These are phyloP conservation scores for Habropoda laboriosa DNA, from an alignment of 1,140 invertebrate species.

Conservation along the genomic window DNA sequence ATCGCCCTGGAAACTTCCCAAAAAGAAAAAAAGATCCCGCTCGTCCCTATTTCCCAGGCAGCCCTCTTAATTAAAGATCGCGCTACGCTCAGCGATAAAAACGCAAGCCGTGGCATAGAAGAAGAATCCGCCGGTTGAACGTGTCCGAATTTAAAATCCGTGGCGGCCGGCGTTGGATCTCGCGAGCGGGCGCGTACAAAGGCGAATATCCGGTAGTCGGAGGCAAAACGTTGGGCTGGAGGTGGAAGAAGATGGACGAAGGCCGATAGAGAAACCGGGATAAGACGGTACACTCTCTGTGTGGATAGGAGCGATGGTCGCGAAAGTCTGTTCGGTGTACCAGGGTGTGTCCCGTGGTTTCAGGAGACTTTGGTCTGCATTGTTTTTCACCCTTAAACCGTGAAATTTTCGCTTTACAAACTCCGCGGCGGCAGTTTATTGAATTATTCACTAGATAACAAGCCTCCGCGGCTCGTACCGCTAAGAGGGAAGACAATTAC, in stretches of 20 bases:
- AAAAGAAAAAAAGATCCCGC: not conserved
- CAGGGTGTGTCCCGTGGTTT: not conserved
- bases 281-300: not conserved
- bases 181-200: not conserved
- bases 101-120: not conserved
- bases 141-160: not conserved
- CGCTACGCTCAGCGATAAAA: not conserved
- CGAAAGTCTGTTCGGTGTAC: slow-evolving; percentile 16
- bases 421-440: slow-evolving; percentile 66
- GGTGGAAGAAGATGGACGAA: not conserved
- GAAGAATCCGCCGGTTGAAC: not conserved
- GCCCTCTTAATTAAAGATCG: not conserved
- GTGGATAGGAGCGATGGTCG: slow-evolving; percentile 10
- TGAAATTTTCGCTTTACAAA: slow-evolving; percentile 70
- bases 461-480: slow-evolving; percentile 48
- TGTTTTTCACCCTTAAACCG: slow-evolving; percentile 68
- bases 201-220: not conserved
- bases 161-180: not conserved
- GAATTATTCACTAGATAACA: slow-evolving; percentile 75
- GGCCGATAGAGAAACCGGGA: not conserved
- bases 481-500: slow-evolving; percentile 73
- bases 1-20: too few relatives aligned
- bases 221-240: not conserved
- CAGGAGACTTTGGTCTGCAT: slow-evolving; percentile 14
- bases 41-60: not conserved